Percentiles rank a stretch among this genome's conserved stretches.
Evolutionary conservation across 37 sponge, comb jelly and placozoan genomes (phyloP).

Genomic region (Ephydatia muelleri): DNA sequence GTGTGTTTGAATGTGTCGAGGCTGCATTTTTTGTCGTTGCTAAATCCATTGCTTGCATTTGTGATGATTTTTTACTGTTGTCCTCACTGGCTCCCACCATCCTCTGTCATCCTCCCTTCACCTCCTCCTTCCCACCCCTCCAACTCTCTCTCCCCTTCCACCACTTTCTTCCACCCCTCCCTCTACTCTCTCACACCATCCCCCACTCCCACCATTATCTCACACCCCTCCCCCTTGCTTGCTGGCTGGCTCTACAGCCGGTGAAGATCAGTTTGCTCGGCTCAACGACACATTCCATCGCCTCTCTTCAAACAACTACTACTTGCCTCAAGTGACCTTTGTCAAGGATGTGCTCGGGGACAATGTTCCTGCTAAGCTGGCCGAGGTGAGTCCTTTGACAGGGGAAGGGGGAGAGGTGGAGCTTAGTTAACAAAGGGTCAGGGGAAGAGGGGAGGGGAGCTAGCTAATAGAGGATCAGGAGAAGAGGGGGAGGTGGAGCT

Average conservation of each 20-base stretch:
- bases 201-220: background rate
- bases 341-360: conserved; percentile 78
- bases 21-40: no score
- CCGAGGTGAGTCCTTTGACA: conserved; percentile 61
- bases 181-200: background rate
- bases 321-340: conserved; percentile 74
- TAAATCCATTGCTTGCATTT: no score
- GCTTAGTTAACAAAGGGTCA: no score
- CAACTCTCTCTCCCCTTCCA: background rate
- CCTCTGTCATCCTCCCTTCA: background rate
- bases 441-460: no score
- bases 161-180: background rate
- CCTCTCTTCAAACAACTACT: conserved; percentile 41
- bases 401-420: no score
- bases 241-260: conserved; percentile 33
- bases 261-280: conserved; percentile 39
- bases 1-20: no score
- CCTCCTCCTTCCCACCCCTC: no score
- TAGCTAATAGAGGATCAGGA: no score
- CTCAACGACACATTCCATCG: conserved; percentile 74
- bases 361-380: conserved; percentile 64
- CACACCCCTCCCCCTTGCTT: background rate
- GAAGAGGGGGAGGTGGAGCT: no score
- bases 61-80: no score
- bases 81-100: no score